Percentiles rank a stretch among this genome's conserved stretches.
Evolutionary conservation across 2,888 invertebrate species (phyloP).

Genomic region (Coremacera marginata): DNA sequence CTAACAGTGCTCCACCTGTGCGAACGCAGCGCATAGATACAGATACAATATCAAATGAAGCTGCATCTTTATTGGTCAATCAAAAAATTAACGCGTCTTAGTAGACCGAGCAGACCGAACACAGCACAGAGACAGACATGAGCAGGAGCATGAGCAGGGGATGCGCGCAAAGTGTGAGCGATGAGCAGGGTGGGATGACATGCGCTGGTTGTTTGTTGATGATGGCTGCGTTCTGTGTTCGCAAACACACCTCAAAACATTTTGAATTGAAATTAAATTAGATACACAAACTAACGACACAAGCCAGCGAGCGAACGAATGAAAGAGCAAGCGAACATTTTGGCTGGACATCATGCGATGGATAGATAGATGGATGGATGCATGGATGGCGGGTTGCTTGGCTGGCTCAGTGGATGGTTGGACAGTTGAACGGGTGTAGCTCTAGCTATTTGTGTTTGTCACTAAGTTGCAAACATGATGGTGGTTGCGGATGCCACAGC

Average conservation of each 20-base stretch:
- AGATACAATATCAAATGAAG: constrained; percentile 58
- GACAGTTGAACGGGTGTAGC: not conserved
- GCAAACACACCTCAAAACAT: constrained; percentile 20
- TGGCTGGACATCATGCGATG: not conserved
- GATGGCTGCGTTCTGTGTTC: not conserved
- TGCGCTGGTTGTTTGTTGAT: constrained; percentile 1
- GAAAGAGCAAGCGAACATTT: not conserved
- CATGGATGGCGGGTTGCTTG: constrained; percentile 2
- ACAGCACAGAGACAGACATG: not conserved
- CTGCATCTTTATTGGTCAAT: constrained; percentile 68
- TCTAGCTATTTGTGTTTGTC: not conserved
- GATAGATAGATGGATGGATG: not conserved
- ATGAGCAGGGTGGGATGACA: not conserved
- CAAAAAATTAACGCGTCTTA: constrained; percentile 50
- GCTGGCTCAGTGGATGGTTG: not conserved
- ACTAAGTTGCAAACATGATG: not conserved
- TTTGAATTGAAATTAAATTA: constrained; percentile 12
- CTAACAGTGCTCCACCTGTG: constrained; percentile 3
- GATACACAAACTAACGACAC: constrained; percentile 3
- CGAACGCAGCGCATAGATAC: not conserved
- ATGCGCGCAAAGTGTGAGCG: not conserved
- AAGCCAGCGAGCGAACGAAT: not conserved
- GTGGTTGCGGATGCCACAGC: constrained; percentile 16
- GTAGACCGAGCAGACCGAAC: not conserved
- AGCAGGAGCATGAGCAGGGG: not conserved